These are phyloP conservation scores for Rhagium mordax DNA, from an alignment of 2,888 invertebrate genomes.

Conservation along the genomic window DNA sequence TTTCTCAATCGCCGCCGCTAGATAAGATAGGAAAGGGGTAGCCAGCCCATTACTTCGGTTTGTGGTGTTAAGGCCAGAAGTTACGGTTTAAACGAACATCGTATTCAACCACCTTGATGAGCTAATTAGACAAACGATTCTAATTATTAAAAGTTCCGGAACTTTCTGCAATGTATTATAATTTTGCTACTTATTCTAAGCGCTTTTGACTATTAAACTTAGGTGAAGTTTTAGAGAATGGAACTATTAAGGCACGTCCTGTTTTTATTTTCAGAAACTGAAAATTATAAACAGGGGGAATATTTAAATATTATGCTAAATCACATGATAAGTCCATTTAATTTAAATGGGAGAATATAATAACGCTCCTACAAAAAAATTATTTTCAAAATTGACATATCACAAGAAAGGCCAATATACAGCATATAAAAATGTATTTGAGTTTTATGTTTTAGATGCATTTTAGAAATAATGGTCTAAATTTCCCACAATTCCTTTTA, in stretches of 20 bases:
- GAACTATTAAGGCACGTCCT: neutral
- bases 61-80: neutral
- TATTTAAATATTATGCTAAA: neutral
- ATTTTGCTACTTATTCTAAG: conserved; percentile 15
- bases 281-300: neutral
- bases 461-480: too few species aligned
- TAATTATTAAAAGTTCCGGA: conserved; percentile 40
- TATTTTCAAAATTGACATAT: too few species aligned
- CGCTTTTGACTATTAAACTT: conserved; percentile 22
- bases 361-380: too few species aligned
- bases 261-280: neutral
- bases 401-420: too few species aligned
- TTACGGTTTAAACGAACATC: conserved; percentile 22
- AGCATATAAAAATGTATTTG: too few species aligned
- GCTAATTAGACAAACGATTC: conserved; percentile 40
- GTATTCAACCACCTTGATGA: conserved; percentile 30
- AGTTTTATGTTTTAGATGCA: too few species aligned
- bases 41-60: neutral
- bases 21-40: neutral
- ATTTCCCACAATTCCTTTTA: too few species aligned
- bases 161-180: conserved; percentile 26
- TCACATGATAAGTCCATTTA: too few species aligned
- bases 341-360: too few species aligned
- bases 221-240: neutral
- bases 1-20: neutral